Evolutionary conservation across 2,113 vertebrate species (phyloP), one percentile per base, ranked within the genome.

Genomic region (Orthonyx spaldingii): DNA sequence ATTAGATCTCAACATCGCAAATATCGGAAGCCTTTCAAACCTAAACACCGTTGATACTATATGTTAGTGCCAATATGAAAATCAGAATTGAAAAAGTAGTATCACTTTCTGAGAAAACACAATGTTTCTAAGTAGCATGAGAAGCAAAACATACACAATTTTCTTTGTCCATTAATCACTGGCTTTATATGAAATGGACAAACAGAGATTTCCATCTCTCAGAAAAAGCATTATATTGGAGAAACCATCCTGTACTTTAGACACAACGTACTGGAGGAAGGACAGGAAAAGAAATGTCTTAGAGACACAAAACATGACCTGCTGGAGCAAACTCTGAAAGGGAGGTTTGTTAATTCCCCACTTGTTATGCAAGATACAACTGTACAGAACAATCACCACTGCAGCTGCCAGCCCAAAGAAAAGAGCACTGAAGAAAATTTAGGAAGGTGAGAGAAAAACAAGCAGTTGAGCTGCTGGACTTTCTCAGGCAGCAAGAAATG

Each of bases 401-500:
- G 66, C 59, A 80, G 74, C 77, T 93, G 46, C 70, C 52, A 82
- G 37, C 30, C 57, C 13, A 60, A 76, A 83, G 26, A 16, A 76
- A 84, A 80, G 35, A 65, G 42, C 47, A 74, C 30, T 77, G 63
- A 55, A 49, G 22, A 42, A 84, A 85, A 85, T 59, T 55, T 84
- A 80, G 81, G 37, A 91, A 93, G 52, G 66, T 53, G 50, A 85
- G 44, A 71, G 14, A 82, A 83, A 82, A 79, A 61, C 7, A 23
- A 91, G 30, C 42, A 59, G n/a, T 3, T 52, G 50, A 41, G 37
- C 55, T 90, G 91, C 55, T 87, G 61, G 53, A 47, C 60, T 64
- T 89, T 17, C 30, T 71, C 6, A 13, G 52, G 56, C 24, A 53
- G 15, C 0, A 0, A 74, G 35, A 49, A 72, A 57, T 0, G 0